Base-by-base conservation (phyloP, 1,140 invertebrate species). In the Drosophila triauraria region DNA sequence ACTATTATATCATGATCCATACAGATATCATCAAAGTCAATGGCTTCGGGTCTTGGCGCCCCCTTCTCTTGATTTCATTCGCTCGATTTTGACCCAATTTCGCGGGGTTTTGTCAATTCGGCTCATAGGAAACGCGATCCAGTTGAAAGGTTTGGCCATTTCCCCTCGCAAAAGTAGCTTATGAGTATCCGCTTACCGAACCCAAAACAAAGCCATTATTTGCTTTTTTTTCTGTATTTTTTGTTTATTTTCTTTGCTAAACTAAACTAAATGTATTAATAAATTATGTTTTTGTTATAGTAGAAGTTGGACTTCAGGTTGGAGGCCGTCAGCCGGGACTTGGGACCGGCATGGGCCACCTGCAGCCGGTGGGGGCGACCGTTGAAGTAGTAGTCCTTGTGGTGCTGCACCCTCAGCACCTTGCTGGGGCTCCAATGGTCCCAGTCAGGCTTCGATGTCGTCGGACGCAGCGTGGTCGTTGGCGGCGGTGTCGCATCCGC, bases 241-340 rank as follows among this genome's bases (percentile, higher is more conserved):
- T n/a, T 50, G 15, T 44, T 38, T 58, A 27, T 61, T 20, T 57
- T 43, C 54, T 68, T 77, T 23, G 30, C 59, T 78, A 74, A 56
- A 40, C 53, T 56, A 56, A 9, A 46, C 63, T 85, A 75, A 74
- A 63, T 35, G 56, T 71, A 75, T 92, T 88, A 92, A 92, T 92
- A 92, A 91, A 92, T 92, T 72, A 92, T 92, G 40, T 92, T 85
- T 91, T 92, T 92, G 82, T 92, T 91, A 50, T 91, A 92, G 59
- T 91, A 92, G 38, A 92, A 84, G 43, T 91, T 90, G 13, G 91
- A 92, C 61, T 91, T 91, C 23, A 92, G 77, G 78, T 92, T 92
- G 46, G 68, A 61, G 25, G 88, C 75, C 42, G 87, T 91, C 67
- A 92, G 63, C 6, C 60, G 65, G 7, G 81, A 59, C 25, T 82